Base-by-base conservation (phyloP, 2,888 invertebrate genomes). In the Lypha dubia region DNA sequence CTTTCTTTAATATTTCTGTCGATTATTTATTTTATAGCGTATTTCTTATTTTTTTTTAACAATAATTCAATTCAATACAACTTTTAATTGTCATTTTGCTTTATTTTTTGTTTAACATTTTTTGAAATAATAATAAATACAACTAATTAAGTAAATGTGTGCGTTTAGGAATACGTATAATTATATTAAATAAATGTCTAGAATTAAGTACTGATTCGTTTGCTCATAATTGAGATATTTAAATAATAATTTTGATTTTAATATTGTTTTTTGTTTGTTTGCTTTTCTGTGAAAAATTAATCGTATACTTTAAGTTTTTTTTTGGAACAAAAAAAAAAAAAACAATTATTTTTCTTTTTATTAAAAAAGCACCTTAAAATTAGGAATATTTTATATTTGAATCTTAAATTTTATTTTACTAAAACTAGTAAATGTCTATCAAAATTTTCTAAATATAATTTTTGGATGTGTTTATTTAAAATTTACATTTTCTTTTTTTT, bases 381-480 rank as follows among this genome's bases (percentile, higher is more conserved):
- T 82, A 86, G 53, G 38, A 65, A 53, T 71, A n/a, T 70, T 28
- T 62, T 62, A 32, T 28, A 46, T 46, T 28, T 68, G 20, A 74
- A 44, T 20, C 41, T 65, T 20, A 71, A 49, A 11, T 46, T 28
- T 62, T 32, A 62, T 70, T 75, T 51, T 46, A 58, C 22, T 58
- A 58, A 44, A 71, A 24, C 62, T 56, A 63, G 28, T 28, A 68
- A 35, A 17, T 38, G 11, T 76, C 49, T 67, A 73, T 84, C 49
- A 74, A 76, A 84, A 81, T 74, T 79, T 70, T 46, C 84, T 84
- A 84, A 81, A 84, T 63, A 53, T 84, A 84, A 65, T 84, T 84
- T 84, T 84, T 84, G 84, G 84, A 74, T 77, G 77, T 67, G 58
- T 81, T 75, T 58, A 17, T 67, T 62, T 32, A 17, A 80, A 74